A percentile compares a stretch with the other conserved stretches of the same genome.
These are phyloP conservation scores for Corbicula japonica DNA, from an alignment of 2,888 invertebrate genomes.

Conservation along the genomic window DNA sequence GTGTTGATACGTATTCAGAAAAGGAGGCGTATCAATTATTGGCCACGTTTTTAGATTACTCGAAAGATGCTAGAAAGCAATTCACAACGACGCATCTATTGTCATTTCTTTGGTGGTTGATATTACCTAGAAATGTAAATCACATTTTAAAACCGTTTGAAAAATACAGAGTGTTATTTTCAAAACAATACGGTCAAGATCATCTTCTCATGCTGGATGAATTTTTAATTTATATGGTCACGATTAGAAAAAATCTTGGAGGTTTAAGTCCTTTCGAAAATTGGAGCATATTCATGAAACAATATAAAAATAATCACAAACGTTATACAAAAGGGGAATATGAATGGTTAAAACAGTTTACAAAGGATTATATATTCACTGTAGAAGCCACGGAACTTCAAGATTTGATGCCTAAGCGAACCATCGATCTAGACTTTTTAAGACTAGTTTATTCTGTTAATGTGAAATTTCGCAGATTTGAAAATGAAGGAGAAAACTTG, in stretches of 20 bases:
- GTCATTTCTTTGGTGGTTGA: conserved; percentile 5
- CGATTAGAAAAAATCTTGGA: background rate
- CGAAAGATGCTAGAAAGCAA: background rate
- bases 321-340: background rate
- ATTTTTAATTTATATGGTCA: background rate
- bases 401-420: background rate
- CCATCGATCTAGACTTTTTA: background rate
- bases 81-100: background rate
- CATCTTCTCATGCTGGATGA: background rate
- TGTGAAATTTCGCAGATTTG: background rate
- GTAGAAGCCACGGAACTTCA: background rate
- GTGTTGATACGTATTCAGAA: background rate
- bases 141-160: background rate
- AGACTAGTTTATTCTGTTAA: background rate
- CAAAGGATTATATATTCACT: background rate
- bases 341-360: conserved; percentile 3
- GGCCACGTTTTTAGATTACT: background rate
- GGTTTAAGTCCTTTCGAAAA: conserved; percentile 3
- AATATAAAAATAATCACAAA: background rate
- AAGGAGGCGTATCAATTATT: background rate
- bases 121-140: background rate
- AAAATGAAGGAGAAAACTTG: background rate
- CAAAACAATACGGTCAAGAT: background rate
- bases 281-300: background rate
- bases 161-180: background rate